phyloP scores from a whole-genome alignment of 2,797 vertebrate species.

The Amblyopsis hoosieri region DNA sequence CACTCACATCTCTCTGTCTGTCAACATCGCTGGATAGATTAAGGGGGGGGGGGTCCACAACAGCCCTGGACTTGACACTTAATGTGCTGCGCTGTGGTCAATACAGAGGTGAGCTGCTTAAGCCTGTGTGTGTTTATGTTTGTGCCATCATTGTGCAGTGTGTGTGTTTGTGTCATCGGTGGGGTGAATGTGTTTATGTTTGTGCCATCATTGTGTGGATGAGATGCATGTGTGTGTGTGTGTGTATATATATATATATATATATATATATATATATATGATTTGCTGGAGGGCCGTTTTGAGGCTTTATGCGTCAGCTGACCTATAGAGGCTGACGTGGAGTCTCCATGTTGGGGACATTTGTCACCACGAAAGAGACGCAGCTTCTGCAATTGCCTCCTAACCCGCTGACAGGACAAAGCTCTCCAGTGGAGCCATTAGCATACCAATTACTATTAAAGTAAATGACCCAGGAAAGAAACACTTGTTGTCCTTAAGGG shows the following conservation, averaged over 20 bases:
- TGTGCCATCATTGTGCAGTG: not conserved
- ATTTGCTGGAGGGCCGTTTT: too few species aligned
- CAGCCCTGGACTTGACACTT: too few species aligned
- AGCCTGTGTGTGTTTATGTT: not conserved
- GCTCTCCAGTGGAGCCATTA: not conserved
- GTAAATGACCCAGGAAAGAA: not conserved
- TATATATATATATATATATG: too few species aligned
- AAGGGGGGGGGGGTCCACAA: too few species aligned
- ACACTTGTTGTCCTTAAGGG: not conserved
- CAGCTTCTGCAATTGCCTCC: not conserved
- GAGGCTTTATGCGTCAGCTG: too few species aligned
- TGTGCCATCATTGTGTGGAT: not conserved
- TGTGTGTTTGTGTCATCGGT: not conserved
- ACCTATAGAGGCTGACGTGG: too few species aligned
- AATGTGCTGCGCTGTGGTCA: too few species aligned
- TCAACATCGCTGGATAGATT: not conserved
- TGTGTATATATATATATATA: too few species aligned
- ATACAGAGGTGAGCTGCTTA: not conserved
- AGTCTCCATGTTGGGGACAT: not conserved
- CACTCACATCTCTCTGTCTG: slow-evolving; percentile 10
- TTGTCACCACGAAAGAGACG: not conserved
- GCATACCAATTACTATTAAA: not conserved
- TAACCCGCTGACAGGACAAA: not conserved
- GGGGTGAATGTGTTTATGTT: not conserved
- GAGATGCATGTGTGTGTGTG: not conserved